These are phyloP conservation scores for Panagrolaimus sp. DNA, from an alignment of 1,140 invertebrate species.

Conservation along the genomic window DNA sequence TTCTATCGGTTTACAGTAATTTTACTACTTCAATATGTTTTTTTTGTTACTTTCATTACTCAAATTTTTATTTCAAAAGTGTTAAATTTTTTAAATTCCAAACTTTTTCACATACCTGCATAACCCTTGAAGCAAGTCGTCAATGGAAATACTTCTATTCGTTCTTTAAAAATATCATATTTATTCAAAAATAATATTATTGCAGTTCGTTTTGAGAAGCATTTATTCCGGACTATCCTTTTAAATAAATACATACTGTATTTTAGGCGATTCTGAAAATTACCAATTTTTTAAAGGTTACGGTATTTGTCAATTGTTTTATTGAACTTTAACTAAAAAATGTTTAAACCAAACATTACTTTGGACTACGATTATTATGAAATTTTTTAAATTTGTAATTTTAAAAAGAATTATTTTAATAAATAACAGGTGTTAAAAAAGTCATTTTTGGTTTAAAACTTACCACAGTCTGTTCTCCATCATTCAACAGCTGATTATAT, in stretches of 20 bases:
- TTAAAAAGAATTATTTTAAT: not conserved
- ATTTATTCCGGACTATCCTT: constrained; percentile 61
- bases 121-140: constrained; percentile 43
- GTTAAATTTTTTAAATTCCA: too few relatives aligned
- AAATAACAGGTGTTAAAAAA: not conserved
- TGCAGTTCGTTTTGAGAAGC: constrained; percentile 59
- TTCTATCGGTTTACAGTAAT: too few relatives aligned
- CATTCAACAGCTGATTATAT: constrained; percentile 61
- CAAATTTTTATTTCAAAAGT: too few relatives aligned
- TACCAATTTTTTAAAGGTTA: not conserved
- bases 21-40: too few relatives aligned
- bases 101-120: constrained; percentile 20
- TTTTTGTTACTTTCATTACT: too few relatives aligned
- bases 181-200: constrained; percentile 60
- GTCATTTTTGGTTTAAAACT: constrained; percentile 1
- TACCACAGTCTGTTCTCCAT: constrained; percentile 56
- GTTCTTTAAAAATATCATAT: constrained; percentile 37
- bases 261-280: constrained; percentile 61
- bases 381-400: not conserved
- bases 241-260: constrained; percentile 61
- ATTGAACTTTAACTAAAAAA: too few relatives aligned
- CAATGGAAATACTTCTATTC: constrained; percentile 35
- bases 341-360: too few relatives aligned
- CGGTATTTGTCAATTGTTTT: too few relatives aligned
- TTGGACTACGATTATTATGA: not conserved